A percentile compares a stretch with the other conserved stretches of the same genome.
Evolutionary conservation across 2,888 invertebrate genomes (phyloP).

Genomic region (Ophraella communa): DNA sequence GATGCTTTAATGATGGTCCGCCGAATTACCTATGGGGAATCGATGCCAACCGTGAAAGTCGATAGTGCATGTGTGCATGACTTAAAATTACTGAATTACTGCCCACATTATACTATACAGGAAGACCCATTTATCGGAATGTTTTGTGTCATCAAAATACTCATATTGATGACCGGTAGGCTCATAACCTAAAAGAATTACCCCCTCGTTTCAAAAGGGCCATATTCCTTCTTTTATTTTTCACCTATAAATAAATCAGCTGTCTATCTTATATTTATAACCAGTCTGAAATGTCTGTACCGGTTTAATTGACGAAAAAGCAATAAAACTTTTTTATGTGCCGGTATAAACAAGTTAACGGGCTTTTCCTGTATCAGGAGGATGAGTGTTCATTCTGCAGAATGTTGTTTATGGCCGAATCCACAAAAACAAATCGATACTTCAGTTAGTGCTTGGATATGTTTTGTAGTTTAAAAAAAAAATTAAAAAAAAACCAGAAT

Average conservation of each 20-base stretch:
- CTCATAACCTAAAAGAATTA: conserved; percentile 25
- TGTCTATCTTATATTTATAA: conserved; percentile 38
- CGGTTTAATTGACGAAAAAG: conserved; percentile 29
- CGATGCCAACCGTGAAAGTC: conserved; percentile 38
- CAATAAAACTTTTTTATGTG: conserved; percentile 32
- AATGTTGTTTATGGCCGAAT: conserved; percentile 17
- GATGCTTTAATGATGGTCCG: conserved; percentile 44
- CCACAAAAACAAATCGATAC: conserved; percentile 4
- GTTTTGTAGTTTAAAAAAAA: too few species aligned
- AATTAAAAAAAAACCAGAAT: too few species aligned
- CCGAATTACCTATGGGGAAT: conserved; percentile 43
- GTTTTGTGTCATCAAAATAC: neutral
- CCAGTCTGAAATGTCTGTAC: conserved; percentile 17
- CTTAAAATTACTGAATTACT: conserved; percentile 41
- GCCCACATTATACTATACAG: conserved; percentile 37
- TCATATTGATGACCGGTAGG: neutral
- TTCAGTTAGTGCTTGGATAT: too few species aligned
- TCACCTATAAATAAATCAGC: conserved; percentile 42
- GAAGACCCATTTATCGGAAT: conserved; percentile 3
- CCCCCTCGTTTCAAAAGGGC: conserved; percentile 29
- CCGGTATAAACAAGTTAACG: conserved; percentile 31
- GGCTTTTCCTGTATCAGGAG: conserved; percentile 9
- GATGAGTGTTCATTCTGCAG: conserved; percentile 18
- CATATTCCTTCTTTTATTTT: conserved; percentile 38
- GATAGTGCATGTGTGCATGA: conserved; percentile 38